Conservation (phyloP, 2,113 vertebrate genomes). For the Ptilorrhoa leucosticta region DNA sequence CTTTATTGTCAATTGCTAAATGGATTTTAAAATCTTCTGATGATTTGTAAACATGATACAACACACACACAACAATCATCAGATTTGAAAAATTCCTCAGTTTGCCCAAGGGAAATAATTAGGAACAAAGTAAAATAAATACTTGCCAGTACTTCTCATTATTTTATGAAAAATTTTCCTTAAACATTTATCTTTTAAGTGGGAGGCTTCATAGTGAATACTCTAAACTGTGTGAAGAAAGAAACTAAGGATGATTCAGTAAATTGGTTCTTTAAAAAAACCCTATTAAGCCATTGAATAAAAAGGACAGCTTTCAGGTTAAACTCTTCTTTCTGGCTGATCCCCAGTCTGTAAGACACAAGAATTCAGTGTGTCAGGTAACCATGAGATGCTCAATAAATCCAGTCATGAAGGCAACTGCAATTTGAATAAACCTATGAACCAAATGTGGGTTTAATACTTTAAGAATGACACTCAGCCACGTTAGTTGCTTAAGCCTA, state of each 20-base stretch:
- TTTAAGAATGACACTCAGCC: not conserved
- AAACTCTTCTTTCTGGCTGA: not conserved
- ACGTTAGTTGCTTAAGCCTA: not conserved
- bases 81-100: not conserved
- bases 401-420: not conserved
- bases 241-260: not conserved
- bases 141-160: not conserved
- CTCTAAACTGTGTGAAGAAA: not conserved
- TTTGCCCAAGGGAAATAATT: not conserved
- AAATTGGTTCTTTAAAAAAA: not conserved
- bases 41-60: not conserved
- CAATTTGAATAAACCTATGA: not conserved
- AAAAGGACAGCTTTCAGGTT: not conserved
- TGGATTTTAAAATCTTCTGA: not conserved
- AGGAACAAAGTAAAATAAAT: not conserved
- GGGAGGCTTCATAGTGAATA: not conserved
- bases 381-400: not conserved
- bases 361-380: not conserved
- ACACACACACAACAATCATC: not conserved
- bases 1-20: not conserved
- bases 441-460: not conserved
- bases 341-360: not conserved
- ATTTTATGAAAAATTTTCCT: not conserved
- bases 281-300: fast-evolving
- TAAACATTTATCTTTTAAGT: not conserved